Conservation (phyloP, 1,140 invertebrate species). For the Cydia strobilella region DNA sequence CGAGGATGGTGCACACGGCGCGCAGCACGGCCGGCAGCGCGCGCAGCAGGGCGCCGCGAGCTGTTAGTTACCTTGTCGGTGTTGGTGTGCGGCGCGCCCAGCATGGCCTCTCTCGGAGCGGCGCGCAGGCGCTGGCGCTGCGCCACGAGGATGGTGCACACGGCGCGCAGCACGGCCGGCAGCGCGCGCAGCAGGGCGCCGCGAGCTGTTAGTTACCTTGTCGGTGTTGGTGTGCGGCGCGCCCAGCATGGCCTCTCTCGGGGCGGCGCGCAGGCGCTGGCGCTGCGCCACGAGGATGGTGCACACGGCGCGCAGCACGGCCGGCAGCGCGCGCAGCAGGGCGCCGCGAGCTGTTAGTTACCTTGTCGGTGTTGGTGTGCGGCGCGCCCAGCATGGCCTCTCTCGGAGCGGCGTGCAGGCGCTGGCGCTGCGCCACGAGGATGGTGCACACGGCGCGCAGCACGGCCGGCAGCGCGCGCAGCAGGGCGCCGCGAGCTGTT, state of each 20-base stretch:
- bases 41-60: conserved; percentile 57
- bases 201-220: no score
- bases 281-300: conserved; percentile 49
- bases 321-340: conserved; percentile 46
- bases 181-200: conserved; percentile 52
- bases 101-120: conserved; percentile 41
- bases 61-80: no score
- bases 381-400: conserved; percentile 37
- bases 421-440: conserved; percentile 46
- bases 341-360: conserved; percentile 58
- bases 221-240: conserved; percentile 13
- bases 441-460: conserved; percentile 48
- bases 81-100: conserved; percentile 17
- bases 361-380: conserved; percentile 16
- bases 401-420: conserved; percentile 41
- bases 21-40: conserved; percentile 38
- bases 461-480: conserved; percentile 43
- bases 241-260: conserved; percentile 39
- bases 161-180: conserved; percentile 44
- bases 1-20: conserved; percentile 51
- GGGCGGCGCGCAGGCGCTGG: conserved; percentile 41
- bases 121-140: conserved; percentile 41
- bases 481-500: conserved; percentile 56
- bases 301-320: conserved; percentile 45
- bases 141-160: conserved; percentile 51